A percentile compares a stretch with the other conserved stretches of the same genome.
Conservation (phyloP, 2,888 invertebrate genomes). For the Drosophila lutescens region DNA sequence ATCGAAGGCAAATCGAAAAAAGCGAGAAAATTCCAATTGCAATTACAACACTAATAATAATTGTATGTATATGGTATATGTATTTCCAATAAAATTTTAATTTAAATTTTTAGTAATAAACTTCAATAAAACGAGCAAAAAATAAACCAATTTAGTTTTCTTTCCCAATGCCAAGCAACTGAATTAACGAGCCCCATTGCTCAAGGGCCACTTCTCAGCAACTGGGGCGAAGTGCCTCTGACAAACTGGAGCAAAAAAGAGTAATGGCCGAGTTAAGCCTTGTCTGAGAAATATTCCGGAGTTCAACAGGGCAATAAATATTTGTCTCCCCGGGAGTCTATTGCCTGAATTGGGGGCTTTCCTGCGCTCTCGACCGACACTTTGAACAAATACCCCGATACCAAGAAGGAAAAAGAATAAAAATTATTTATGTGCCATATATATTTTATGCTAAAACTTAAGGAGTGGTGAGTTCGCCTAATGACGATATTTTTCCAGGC, state of each 20-base stretch:
- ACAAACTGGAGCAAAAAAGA: conserved; percentile 45
- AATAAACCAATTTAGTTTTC: conserved; percentile 25
- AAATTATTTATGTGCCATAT: conserved; percentile 4
- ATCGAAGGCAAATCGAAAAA: conserved; percentile 4
- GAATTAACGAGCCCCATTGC: conserved; percentile 41
- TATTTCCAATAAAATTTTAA: conserved; percentile 50
- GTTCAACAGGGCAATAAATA: conserved; percentile 50
- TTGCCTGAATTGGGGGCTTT: conserved; percentile 9
- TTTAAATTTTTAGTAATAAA: conserved; percentile 57
- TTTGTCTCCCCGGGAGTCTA: conserved; percentile 36
- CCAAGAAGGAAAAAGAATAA: conserved; percentile 1
- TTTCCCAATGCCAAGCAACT: conserved; percentile 7
- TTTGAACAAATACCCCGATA: neutral
- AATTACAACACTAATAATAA: conserved; percentile 44
- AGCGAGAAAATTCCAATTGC: conserved; percentile 25
- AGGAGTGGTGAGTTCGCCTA: neutral
- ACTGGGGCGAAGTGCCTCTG: conserved; percentile 20
- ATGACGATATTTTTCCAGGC: neutral
- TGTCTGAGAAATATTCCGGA: conserved; percentile 46
- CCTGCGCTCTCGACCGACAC: neutral
- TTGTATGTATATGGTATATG: conserved; percentile 51
- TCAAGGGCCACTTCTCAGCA: conserved; percentile 32
- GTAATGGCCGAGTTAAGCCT: conserved; percentile 37
- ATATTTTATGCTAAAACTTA: neutral
- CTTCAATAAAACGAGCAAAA: conserved; percentile 49